Percentiles rank a stretch among this genome's conserved stretches.
Evolutionary conservation across 2,113 vertebrate species (phyloP).

Genomic region (Onychostruthus taczanowskii): DNA sequence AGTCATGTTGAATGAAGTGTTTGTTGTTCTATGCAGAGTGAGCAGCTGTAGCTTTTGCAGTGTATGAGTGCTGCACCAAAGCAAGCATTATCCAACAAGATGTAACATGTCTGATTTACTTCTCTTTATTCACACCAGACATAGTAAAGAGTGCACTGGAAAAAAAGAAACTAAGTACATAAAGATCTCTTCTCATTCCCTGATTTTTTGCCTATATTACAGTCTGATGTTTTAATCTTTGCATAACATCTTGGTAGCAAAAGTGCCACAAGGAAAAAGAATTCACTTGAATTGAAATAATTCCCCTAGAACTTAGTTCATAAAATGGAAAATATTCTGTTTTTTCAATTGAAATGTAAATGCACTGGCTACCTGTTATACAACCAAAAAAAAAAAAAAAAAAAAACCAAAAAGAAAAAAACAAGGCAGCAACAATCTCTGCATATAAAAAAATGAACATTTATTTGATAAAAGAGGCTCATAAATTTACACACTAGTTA

Average conservation of each 20-base stretch:
- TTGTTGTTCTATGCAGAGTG: background rate
- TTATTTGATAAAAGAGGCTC: slow-evolving; percentile 53
- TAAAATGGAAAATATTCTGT: background rate
- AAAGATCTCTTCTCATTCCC: background rate
- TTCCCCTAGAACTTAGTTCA: background rate
- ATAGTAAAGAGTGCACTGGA: background rate
- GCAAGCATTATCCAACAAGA: background rate
- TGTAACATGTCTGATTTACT: background rate
- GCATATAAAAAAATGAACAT: background rate
- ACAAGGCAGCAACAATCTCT: background rate
- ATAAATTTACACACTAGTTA: slow-evolving; percentile 65
- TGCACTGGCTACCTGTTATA: background rate
- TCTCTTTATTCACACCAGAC: background rate
- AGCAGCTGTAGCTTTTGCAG: background rate
- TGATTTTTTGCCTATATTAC: background rate
- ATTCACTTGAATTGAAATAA: background rate
- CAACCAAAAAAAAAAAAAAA: background rate
- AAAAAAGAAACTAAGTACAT: background rate
- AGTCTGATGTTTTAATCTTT: background rate
- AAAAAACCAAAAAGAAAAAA: no score
- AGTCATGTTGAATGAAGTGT: background rate
- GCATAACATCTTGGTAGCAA: background rate
- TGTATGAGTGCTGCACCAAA: background rate
- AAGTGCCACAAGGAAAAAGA: background rate
- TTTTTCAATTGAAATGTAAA: background rate